phyloP scores from a whole-genome alignment of 2,888 invertebrate species.

The Lasioglossum morio region DNA sequence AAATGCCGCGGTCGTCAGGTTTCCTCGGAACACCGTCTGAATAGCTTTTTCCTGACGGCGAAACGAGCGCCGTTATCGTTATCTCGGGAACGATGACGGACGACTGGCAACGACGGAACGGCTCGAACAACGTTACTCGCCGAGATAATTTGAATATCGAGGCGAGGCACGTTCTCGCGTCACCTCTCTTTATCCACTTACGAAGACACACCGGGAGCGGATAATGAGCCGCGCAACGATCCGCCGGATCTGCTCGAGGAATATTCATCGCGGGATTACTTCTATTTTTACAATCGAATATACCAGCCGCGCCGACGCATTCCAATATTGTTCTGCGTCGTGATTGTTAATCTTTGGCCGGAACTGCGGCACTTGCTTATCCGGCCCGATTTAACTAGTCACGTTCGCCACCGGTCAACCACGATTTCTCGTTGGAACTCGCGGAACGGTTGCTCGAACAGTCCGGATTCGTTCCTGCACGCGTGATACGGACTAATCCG shows the following conservation, averaged over 20 bases:
- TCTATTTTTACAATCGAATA: constrained; percentile 45
- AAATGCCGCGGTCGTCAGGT: background rate
- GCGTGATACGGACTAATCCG: background rate
- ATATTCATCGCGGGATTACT: constrained; percentile 40
- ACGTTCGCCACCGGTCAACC: background rate
- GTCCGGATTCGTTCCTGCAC: background rate
- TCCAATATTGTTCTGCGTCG: constrained; percentile 22
- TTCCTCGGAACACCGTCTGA: background rate
- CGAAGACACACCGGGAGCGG: constrained; percentile 24
- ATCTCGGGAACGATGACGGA: constrained; percentile 16
- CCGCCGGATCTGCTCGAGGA: background rate
- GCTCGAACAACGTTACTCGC: constrained; percentile 18
- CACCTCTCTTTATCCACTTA: constrained; percentile 39
- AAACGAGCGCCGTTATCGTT: constrained; percentile 42
- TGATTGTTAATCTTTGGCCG: background rate
- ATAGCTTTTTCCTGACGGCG: background rate
- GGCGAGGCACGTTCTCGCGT: constrained; percentile 35
- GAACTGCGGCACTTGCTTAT: constrained; percentile 3
- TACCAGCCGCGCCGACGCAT: constrained; percentile 27
- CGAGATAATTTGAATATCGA: constrained; percentile 47
- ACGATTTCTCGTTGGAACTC: background rate
- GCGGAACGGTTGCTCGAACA: background rate
- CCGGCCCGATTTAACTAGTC: background rate
- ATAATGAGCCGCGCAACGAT: constrained; percentile 30
- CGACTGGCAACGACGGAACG: constrained; percentile 26